These are phyloP conservation scores for Drosophila ficusphila DNA, from an alignment of 1,140 invertebrate genomes.

Conservation along the genomic window DNA sequence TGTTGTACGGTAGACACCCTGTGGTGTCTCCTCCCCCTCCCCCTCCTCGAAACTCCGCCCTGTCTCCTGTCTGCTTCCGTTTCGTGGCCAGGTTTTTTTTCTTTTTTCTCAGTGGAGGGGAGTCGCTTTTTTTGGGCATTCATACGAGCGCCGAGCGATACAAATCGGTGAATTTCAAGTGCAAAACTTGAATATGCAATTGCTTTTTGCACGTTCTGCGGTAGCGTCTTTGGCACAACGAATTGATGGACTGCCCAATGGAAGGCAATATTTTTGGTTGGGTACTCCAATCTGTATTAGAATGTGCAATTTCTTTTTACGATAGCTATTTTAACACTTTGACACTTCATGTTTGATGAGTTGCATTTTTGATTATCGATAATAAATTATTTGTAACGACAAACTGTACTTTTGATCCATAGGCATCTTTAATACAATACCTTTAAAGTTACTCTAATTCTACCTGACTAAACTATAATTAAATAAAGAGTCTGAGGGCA, in stretches of 20 bases:
- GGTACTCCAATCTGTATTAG: slow-evolving; percentile 62
- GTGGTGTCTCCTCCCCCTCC: slow-evolving; percentile 53
- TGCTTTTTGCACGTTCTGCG: slow-evolving; percentile 58
- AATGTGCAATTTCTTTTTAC: slow-evolving; percentile 4
- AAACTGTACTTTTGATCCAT: no score
- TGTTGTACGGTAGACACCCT: slow-evolving; percentile 71
- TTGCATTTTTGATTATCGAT: no score
- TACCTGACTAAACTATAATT: background rate
- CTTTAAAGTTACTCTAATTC: no score
- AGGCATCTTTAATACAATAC: no score
- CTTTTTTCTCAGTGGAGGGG: background rate
- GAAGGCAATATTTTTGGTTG: background rate
- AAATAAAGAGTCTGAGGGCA: no score
- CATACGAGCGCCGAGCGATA: slow-evolving; percentile 68
- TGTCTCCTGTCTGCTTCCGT: slow-evolving; percentile 60
- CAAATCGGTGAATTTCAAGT: slow-evolving; percentile 80
- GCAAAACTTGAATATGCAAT: slow-evolving; percentile 81
- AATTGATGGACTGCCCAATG: slow-evolving; percentile 16
- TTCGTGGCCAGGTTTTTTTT: slow-evolving; percentile 33
- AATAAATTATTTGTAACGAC: no score
- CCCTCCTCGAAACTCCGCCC: background rate
- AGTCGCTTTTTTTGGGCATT: slow-evolving; percentile 54
- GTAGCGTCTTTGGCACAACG: slow-evolving; percentile 7
- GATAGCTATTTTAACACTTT: no score
- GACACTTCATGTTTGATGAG: no score